Conservation (phyloP, 2,113 vertebrate species). For the Trinectes maculatus region DNA sequence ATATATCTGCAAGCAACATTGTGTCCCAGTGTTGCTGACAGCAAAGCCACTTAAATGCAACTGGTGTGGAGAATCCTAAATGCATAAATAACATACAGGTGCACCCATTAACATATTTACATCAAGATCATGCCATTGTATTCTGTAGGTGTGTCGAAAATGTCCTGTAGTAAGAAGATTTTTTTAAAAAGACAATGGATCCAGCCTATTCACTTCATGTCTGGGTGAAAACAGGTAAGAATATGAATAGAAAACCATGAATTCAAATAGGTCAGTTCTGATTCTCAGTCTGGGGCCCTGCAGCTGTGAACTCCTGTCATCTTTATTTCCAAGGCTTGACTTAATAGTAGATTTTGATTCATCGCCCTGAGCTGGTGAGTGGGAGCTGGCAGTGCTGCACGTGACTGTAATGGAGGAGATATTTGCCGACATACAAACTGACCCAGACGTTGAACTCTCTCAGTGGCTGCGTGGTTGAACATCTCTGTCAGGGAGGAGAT, state of each 20-base stretch:
- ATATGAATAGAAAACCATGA: neutral
- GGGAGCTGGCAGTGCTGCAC: slow-evolving; percentile 16
- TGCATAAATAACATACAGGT: neutral
- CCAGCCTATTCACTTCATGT: too few relatives aligned
- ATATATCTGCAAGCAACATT: neutral
- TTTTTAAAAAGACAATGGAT: too few relatives aligned
- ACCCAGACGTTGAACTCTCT: slow-evolving; percentile 29
- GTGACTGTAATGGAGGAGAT: slow-evolving; percentile 15
- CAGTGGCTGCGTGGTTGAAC: neutral
- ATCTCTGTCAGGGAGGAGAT: neutral
- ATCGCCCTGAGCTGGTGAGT: slow-evolving; percentile 5
- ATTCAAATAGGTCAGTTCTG: neutral
- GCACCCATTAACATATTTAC: too few relatives aligned
- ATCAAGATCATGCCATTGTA: too few relatives aligned
- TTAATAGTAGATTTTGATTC: slow-evolving; percentile 6
- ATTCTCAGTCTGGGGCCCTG: neutral
- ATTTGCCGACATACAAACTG: neutral
- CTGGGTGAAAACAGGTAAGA: too few relatives aligned
- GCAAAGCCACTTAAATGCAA: too few relatives aligned
- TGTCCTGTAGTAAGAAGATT: too few relatives aligned
- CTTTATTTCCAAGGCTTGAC: neutral
- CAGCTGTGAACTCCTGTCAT: neutral
- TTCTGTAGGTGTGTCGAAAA: too few relatives aligned
- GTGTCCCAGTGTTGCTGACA: slow-evolving; percentile 16
- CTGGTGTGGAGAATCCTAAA: neutral